These are phyloP conservation scores for Perizoma affinitatum DNA, from an alignment of 2,888 invertebrate genomes.

Conservation along the genomic window DNA sequence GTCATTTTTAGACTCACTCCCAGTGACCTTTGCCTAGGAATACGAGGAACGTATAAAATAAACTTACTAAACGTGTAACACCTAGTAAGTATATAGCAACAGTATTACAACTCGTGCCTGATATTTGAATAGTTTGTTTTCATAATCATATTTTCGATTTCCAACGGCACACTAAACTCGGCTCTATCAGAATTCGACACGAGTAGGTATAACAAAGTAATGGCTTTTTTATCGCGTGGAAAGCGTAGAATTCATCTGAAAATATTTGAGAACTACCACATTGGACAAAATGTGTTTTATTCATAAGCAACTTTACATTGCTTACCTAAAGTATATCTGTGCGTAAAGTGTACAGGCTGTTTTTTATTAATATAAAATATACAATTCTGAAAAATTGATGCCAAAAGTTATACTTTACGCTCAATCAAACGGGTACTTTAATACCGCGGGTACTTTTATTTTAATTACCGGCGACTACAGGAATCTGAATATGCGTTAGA, in stretches of 20 bases:
- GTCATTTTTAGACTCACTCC: no score
- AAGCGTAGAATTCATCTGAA: conserved; percentile 23
- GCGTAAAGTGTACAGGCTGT: no score
- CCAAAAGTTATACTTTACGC: conserved; percentile 30
- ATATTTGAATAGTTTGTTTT: conserved; percentile 17
- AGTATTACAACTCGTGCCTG: conserved; percentile 1
- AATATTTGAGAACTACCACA: conserved; percentile 11
- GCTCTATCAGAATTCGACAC: conserved; percentile 20
- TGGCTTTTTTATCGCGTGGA: conserved; percentile 23
- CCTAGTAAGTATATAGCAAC: no score
- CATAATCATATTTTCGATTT: conserved; percentile 12
- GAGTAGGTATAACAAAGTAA: conserved; percentile 25
- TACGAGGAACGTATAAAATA: no score
- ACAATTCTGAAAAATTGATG: no score
- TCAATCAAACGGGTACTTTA: conserved; percentile 39
- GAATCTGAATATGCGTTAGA: no score
- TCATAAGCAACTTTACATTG: conserved; percentile 14
- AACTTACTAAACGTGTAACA: no score
- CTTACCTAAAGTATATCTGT: no score
- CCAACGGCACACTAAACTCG: conserved; percentile 2
- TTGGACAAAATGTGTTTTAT: conserved; percentile 20
- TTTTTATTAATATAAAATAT: no score
- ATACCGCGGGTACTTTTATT: no score
- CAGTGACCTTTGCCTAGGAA: no score
- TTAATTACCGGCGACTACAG: no score